Conservation (phyloP, 2,888 invertebrate genomes). For the Tenthredo scrophulariae region DNA sequence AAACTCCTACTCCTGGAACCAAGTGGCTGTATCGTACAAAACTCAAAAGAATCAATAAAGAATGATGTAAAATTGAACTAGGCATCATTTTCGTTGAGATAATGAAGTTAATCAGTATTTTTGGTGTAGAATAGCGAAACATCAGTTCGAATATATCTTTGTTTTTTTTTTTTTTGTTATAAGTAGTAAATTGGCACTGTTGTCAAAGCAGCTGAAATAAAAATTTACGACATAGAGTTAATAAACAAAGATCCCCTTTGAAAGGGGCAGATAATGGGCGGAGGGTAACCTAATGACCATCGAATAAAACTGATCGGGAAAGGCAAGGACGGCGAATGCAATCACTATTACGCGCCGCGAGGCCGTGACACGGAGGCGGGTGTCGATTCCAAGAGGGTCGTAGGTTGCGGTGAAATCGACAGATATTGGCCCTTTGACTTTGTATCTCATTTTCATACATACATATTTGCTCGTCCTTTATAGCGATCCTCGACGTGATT, state of each 20-base stretch:
- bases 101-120: neutral
- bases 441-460: conserved; percentile 71
- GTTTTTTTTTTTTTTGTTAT: neutral
- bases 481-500: conserved; percentile 30
- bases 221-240: conserved; percentile 48
- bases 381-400: conserved; percentile 59
- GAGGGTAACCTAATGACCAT: conserved; percentile 54
- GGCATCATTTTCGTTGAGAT: neutral
- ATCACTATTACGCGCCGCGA: conserved; percentile 58
- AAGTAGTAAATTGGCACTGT: conserved; percentile 21
- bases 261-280: conserved; percentile 48
- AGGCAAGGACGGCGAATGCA: conserved; percentile 54
- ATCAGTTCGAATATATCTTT: neutral
- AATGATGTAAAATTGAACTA: neutral
- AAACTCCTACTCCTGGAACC: no score
- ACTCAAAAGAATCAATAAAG: neutral
- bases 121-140: neutral
- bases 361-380: conserved; percentile 8
- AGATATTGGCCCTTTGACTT: conserved; percentile 68
- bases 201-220: conserved; percentile 31
- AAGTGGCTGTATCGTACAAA: neutral
- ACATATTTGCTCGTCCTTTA: conserved; percentile 58
- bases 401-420: conserved; percentile 70
- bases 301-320: conserved; percentile 56
- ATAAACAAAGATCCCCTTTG: conserved; percentile 46